These are phyloP conservation scores for Limanda limanda DNA, from an alignment of 2,113 vertebrate species.

Conservation along the genomic window DNA sequence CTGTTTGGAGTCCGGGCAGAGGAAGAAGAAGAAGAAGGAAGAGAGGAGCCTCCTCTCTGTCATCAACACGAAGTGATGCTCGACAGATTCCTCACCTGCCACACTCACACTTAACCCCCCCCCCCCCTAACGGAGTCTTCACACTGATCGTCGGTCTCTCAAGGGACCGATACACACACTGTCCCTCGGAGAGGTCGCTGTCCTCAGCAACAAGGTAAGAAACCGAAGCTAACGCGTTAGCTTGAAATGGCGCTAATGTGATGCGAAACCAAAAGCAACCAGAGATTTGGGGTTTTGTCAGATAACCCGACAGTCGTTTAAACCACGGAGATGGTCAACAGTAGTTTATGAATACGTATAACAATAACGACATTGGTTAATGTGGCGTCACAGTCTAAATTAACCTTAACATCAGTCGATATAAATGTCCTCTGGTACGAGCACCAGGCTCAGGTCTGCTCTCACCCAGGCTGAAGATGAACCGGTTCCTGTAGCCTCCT, in stretches of 20 bases:
- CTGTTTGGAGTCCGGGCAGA: slow-evolving; percentile 4
- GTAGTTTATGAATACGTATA: not conserved
- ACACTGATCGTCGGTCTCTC: not conserved
- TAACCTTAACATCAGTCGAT: no score
- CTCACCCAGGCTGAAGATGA: no score
- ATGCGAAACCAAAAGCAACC: not conserved
- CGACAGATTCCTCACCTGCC: slow-evolving; percentile 1
- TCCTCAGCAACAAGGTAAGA: slow-evolving; percentile 52
- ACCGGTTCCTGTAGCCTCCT: not conserved
- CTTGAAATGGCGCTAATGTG: slow-evolving; percentile 43
- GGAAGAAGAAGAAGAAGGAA: slow-evolving; percentile 32
- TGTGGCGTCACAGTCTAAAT: not conserved
- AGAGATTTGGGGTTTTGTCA: not conserved
- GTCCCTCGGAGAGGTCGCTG: not conserved
- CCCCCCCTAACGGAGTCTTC: no score
- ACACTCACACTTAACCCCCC: not conserved
- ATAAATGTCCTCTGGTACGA: no score
- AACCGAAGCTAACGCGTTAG: slow-evolving; percentile 16
- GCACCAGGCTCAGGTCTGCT: no score
- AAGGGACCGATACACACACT: not conserved
- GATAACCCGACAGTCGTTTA: not conserved
- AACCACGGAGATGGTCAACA: not conserved
- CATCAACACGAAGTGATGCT: slow-evolving; percentile 37
- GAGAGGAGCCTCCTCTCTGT: slow-evolving; percentile 51
- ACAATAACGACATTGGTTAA: not conserved